A percentile compares a stretch with the other conserved stretches of the same genome.
These are phyloP conservation scores for Cephalotes varians DNA, from an alignment of 2,888 invertebrate genomes.

Conservation along the genomic window DNA sequence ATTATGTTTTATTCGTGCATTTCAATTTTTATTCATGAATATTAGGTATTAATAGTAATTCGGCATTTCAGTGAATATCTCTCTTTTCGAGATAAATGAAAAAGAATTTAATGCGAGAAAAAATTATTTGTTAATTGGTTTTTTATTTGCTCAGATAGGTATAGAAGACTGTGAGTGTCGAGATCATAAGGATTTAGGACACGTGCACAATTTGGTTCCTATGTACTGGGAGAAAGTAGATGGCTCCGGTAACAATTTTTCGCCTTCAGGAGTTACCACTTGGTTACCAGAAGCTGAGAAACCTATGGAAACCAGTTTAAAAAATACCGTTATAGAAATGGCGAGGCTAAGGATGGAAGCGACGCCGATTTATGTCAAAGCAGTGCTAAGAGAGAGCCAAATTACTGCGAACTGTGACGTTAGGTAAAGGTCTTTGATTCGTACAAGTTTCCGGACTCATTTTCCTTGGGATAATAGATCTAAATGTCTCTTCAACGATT, in stretches of 20 bases:
- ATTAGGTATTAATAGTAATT: neutral
- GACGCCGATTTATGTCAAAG: slow-evolving; percentile 91
- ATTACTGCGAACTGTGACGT: slow-evolving; percentile 90
- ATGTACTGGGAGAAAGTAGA: slow-evolving; percentile 88
- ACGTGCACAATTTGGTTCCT: slow-evolving; percentile 90
- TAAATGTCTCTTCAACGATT: neutral
- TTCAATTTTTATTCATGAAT: neutral
- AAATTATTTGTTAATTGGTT: neutral
- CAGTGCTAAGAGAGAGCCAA: slow-evolving; percentile 89
- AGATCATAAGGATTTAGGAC: slow-evolving; percentile 82
- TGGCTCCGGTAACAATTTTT: slow-evolving; percentile 84
- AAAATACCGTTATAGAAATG: slow-evolving; percentile 88
- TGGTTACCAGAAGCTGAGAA: slow-evolving; percentile 88
- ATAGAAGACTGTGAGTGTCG: slow-evolving; percentile 80
- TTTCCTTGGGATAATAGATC: neutral
- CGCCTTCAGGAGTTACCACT: slow-evolving; percentile 87
- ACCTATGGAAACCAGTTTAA: slow-evolving; percentile 86
- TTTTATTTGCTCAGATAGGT: slow-evolving; percentile 76
- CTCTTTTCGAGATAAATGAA: neutral
- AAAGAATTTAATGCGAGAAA: neutral
- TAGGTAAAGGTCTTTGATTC: slow-evolving; percentile 80
- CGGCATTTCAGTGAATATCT: neutral
- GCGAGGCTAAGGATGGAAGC: slow-evolving; percentile 88
- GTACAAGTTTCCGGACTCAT: neutral
- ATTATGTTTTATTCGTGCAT: neutral